These are phyloP conservation scores for Cremastinae sp. DNA, from an alignment of 2,888 invertebrate genomes.

Conservation along the genomic window DNA sequence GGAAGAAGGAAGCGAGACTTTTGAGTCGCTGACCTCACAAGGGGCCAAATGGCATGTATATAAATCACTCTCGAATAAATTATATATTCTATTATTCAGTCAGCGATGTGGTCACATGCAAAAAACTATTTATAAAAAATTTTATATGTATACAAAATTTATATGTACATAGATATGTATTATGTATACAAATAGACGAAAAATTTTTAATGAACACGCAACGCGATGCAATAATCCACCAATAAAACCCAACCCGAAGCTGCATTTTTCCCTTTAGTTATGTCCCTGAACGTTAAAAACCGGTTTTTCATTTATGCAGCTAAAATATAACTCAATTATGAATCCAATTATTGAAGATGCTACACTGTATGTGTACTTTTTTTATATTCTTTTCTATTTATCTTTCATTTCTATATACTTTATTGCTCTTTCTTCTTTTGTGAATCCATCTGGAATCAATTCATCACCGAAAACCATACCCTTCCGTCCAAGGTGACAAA, in stretches of 20 bases:
- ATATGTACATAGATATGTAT: not conserved
- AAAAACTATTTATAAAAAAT: too few species aligned
- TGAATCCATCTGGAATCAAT: slow-evolving; percentile 7
- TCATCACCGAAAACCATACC: not conserved
- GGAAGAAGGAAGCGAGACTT: too few species aligned
- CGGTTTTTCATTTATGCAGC: slow-evolving; percentile 34
- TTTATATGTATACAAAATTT: slow-evolving; percentile 1
- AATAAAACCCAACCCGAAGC: not conserved
- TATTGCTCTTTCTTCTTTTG: not conserved
- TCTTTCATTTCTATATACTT: too few species aligned
- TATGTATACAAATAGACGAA: slow-evolving; percentile 8
- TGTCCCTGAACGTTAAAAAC: slow-evolving; percentile 6
- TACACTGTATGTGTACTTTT: not conserved
- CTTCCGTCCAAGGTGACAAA: slow-evolving; percentile 3
- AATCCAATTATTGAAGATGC: slow-evolving; percentile 42
- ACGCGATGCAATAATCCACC: too few species aligned
- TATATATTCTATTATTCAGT: too few species aligned
- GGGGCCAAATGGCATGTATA: too few species aligned
- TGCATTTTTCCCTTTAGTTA: not conserved
- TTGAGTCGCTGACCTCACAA: too few species aligned
- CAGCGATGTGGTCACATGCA: too few species aligned
- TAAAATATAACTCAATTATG: slow-evolving; percentile 31
- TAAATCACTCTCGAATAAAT: too few species aligned
- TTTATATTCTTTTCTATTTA: not conserved
- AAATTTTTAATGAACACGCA: not conserved